Percentiles rank a stretch among this genome's conserved stretches.
These are phyloP conservation scores for Miltochrista miniata DNA, from an alignment of 2,888 invertebrate genomes.

Conservation along the genomic window DNA sequence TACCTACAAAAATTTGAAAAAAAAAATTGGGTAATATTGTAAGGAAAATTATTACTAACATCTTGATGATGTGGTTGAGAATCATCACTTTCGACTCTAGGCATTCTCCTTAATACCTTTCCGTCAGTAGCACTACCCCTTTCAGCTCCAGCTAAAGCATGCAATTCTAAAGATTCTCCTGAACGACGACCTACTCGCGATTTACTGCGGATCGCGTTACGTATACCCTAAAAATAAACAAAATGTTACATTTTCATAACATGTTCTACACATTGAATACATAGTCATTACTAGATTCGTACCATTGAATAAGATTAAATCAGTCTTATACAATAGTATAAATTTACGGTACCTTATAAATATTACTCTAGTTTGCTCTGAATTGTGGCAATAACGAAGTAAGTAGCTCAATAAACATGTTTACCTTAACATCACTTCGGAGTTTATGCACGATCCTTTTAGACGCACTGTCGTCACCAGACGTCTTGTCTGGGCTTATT, in stretches of 20 bases:
- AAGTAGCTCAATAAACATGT: slow-evolving; percentile 10
- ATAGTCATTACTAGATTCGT: background rate
- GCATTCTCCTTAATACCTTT: slow-evolving; percentile 87
- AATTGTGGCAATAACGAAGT: background rate
- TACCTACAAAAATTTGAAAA: too few species aligned
- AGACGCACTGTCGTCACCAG: slow-evolving; percentile 86
- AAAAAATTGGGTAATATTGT: too few species aligned
- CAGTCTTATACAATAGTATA: background rate
- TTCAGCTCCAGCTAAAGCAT: slow-evolving; percentile 68
- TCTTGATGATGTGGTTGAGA: slow-evolving; percentile 76
- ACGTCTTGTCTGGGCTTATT: slow-evolving; percentile 64
- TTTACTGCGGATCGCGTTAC: slow-evolving; percentile 83
- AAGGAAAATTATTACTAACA: slow-evolving; percentile 18
- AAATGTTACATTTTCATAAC: background rate
- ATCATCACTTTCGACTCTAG: slow-evolving; percentile 89
- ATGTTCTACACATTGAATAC: too few species aligned
- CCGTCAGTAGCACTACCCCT: slow-evolving; percentile 68
- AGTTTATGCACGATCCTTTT: slow-evolving; percentile 93
- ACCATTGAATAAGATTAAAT: background rate
- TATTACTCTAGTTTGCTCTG: background rate
- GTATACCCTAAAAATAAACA: slow-evolving; percentile 71
- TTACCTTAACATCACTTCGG: slow-evolving; percentile 91
- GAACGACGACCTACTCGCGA: slow-evolving; percentile 81
- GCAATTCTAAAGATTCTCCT: slow-evolving; percentile 86
- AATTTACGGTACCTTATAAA: slow-evolving; percentile 1